Conservation (phyloP, 2,888 invertebrate genomes). For the Pseudoips prasinana region DNA sequence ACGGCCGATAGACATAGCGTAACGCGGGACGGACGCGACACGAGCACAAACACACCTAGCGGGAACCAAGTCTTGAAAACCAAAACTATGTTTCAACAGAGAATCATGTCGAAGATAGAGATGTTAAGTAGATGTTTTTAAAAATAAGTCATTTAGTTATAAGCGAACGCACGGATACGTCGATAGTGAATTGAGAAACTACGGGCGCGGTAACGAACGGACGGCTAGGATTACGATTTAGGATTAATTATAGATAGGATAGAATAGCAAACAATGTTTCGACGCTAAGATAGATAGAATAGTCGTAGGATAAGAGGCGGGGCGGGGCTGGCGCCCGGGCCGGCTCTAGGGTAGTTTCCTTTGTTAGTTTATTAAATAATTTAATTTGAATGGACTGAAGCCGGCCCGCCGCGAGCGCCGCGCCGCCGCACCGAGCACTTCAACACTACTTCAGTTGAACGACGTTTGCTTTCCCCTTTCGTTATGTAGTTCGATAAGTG, state of each 20-base stretch:
- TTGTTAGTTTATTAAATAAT: slow-evolving; percentile 81
- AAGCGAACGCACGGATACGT: slow-evolving; percentile 69
- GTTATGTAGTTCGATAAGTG: slow-evolving; percentile 80
- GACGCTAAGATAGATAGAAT: slow-evolving; percentile 77
- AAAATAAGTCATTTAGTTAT: slow-evolving; percentile 71
- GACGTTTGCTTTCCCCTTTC: slow-evolving; percentile 79
- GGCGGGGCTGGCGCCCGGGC: slow-evolving; percentile 49
- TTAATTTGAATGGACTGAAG: slow-evolving; percentile 80
- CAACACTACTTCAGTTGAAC: slow-evolving; percentile 74
- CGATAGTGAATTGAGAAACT: slow-evolving; percentile 62
- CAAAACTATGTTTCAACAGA: slow-evolving; percentile 66
- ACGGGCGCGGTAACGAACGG: slow-evolving; percentile 59
- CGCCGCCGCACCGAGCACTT: slow-evolving; percentile 61
- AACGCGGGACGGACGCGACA: slow-evolving; percentile 37
- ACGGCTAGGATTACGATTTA: slow-evolving; percentile 68
- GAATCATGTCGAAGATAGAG: slow-evolving; percentile 72
- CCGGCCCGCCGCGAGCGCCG: slow-evolving; percentile 50
- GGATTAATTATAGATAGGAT: slow-evolving; percentile 78
- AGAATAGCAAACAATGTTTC: slow-evolving; percentile 77
- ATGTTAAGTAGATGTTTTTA: slow-evolving; percentile 77
- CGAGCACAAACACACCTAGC: slow-evolving; percentile 67
- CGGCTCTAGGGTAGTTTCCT: slow-evolving; percentile 76
- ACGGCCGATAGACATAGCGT: slow-evolving; percentile 36
- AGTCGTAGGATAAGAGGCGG: slow-evolving; percentile 64
- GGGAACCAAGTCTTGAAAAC: slow-evolving; percentile 66